Conservation (phyloP, 1,140 invertebrate species). For the Macrobrachium rosenbergii region DNA sequence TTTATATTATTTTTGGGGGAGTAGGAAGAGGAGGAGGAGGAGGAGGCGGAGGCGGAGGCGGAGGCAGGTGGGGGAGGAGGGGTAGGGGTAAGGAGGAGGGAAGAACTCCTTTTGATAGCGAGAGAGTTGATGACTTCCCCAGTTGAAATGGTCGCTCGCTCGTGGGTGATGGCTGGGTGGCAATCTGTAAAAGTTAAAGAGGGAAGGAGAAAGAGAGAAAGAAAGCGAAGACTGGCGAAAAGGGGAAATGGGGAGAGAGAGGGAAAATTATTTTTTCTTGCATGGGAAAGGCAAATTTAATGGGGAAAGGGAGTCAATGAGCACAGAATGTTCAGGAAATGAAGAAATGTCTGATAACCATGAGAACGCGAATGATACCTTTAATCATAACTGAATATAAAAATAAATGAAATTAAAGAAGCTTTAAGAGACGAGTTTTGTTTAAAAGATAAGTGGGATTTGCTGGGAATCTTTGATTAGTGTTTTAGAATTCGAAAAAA, state of each 20-base stretch:
- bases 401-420: too few species aligned
- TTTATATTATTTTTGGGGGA: not conserved
- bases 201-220: constrained; percentile 13
- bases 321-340: not conserved
- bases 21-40: not conserved
- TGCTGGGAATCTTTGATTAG: too few species aligned
- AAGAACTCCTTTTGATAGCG: not conserved
- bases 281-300: not conserved
- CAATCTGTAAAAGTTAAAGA: constrained; percentile 11
- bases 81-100: not conserved
- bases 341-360: not conserved
- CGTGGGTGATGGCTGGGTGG: not conserved
- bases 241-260: not conserved
- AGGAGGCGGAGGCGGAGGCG: not conserved
- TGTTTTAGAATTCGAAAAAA: too few species aligned
- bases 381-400: too few species aligned
- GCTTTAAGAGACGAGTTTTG: too few species aligned
- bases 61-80: not conserved
- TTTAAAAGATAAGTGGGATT: too few species aligned
- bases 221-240: not conserved
- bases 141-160: constrained; percentile 21
- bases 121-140: not conserved
- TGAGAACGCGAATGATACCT: not conserved
- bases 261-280: not conserved
- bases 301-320: not conserved